Evolutionary conservation across 2,113 vertebrate genomes (phyloP), one percentile per base, ranked within the genome.

Genomic region (Oryzias celebensis): DNA sequence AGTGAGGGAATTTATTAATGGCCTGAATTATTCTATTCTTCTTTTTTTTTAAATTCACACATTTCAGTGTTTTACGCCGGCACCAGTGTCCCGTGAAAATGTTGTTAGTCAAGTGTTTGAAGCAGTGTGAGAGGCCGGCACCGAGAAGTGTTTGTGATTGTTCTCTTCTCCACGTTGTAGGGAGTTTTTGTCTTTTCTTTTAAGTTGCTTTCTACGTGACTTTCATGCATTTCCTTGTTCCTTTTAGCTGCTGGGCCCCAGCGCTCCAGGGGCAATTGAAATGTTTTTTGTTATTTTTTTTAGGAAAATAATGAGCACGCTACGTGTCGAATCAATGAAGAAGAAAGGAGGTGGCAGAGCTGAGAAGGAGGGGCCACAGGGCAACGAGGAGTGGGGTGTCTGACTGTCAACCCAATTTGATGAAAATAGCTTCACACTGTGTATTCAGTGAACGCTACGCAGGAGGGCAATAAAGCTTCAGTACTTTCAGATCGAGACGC

Each of bases 251-350:
- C 26, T 24, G 10, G 0, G 42, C 41, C 56, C 7, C 31, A 16
- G 45, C 0, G 42, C 61, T 72, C 31, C 15, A 14, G 48, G 61
- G 68, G 28, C 81, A 73, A 83, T 77, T 62, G 70, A 83, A 75
- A 80, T 71, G 58, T 43, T 45, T 75, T 77, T 57, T 68, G 20
- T 20, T 1, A 20, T 20, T 57, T 57, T 70, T 63, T 58, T 58
- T 51, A 22, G 65, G 65, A 72, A 77, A 70, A 67, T 76, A 88
- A 90, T 81, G 77, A 81, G 54, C 53, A 51, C 36, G 60, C 52
- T 62, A 71, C 73, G 71, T 75, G 84, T 74, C 72, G 71, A 52
- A 65, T 65, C 45, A 3, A 66, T 52, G 61, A 43, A 50, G 63
- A 44, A 36, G 22, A 75, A 60, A 70, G 52, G 49, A 77, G 75